A percentile compares a stretch with the other conserved stretches of the same genome.
Conservation (phyloP, 2,888 invertebrate genomes). For the Heliconius charithonia region DNA sequence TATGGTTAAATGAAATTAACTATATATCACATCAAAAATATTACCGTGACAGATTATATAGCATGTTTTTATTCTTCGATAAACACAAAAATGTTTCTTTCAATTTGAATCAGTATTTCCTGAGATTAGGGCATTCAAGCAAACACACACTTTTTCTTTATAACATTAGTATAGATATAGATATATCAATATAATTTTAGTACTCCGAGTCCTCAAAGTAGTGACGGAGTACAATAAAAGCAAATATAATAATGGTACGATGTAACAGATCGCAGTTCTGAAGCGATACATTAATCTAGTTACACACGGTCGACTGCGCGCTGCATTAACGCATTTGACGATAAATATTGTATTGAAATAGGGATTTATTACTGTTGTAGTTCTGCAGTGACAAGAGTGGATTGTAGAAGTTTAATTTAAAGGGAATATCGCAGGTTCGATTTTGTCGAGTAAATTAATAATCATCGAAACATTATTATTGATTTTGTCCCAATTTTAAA, state of each 20-base stretch:
- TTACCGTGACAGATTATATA: neutral
- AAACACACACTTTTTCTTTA: neutral
- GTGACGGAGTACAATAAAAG: neutral
- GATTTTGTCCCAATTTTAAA: too few species aligned
- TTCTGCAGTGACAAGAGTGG: neutral
- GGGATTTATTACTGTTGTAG: neutral
- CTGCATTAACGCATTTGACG: conserved; percentile 30
- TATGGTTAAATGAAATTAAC: too few species aligned
- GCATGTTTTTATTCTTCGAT: neutral
- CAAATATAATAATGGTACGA: conserved; percentile 41
- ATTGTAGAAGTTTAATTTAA: neutral
- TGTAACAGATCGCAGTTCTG: conserved; percentile 42
- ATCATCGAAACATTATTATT: too few species aligned
- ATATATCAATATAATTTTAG: too few species aligned
- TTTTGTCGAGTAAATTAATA: neutral
- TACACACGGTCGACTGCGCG: conserved; percentile 66
- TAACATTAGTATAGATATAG: neutral
- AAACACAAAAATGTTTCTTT: neutral
- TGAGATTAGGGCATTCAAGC: neutral
- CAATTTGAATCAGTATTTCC: neutral
- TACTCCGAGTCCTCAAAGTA: neutral
- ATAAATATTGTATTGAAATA: conserved; percentile 33
- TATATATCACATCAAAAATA: too few species aligned
- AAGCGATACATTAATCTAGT: conserved; percentile 67
- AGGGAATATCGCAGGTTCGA: neutral